Evolutionary conservation across 2,113 vertebrate genomes (phyloP).

Genomic region (Pelvicachromis taeniatus): DNA sequence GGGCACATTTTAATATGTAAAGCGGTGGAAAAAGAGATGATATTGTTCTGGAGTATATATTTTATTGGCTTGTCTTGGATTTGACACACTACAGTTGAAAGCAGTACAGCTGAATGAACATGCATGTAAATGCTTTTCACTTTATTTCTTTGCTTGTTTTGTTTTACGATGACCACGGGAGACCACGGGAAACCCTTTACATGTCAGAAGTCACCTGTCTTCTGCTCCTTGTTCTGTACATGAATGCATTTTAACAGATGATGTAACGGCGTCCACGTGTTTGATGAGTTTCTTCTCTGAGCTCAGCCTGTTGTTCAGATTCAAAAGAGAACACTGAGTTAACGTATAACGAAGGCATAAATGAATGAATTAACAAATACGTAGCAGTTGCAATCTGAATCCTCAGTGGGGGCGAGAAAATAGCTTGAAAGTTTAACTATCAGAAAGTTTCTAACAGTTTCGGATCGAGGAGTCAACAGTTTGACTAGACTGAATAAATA

Average conservation of each 20-base stretch:
- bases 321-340: background rate
- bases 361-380: background rate
- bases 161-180: accelerated
- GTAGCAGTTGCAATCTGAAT: background rate
- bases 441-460: background rate
- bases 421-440: background rate
- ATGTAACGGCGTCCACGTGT: background rate
- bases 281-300: background rate
- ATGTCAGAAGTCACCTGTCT: background rate
- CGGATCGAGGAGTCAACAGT: background rate
- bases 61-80: background rate
- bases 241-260: background rate
- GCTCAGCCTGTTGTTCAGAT: background rate
- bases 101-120: background rate
- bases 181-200: background rate
- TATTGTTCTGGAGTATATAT: background rate
- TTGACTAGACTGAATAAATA: conserved; percentile 9
- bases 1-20: background rate
- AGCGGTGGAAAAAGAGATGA: background rate
- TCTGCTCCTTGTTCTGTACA: background rate
- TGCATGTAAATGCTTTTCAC: background rate
- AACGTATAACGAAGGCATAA: background rate
- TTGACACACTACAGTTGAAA: background rate
- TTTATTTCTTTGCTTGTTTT: no score
- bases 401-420: background rate